Conservation (phyloP, 2,797 vertebrate genomes). For the Amblyopsis hoosieri region DNA sequence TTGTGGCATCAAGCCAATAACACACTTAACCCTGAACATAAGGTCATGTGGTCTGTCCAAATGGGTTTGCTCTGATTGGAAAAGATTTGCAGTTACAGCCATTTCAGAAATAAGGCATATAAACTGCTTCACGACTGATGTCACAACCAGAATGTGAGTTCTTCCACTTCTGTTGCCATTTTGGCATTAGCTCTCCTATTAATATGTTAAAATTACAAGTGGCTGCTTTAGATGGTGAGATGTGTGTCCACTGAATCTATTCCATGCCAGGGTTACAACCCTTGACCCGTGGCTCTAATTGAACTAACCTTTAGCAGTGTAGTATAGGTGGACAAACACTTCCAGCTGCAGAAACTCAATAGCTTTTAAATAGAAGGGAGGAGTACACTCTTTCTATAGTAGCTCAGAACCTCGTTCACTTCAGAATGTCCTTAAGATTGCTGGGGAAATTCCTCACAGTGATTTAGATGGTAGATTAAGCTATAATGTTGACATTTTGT, state of each 20-base stretch:
- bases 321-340: conserved; percentile 65
- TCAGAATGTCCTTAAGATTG: conserved; percentile 53
- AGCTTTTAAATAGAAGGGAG: conserved; percentile 53
- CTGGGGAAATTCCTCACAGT: conserved; percentile 26
- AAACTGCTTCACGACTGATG: neutral
- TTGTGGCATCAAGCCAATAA: conserved; percentile 23
- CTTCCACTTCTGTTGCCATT: conserved; percentile 9
- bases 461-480: conserved; percentile 2
- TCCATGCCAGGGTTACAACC: conserved; percentile 49
- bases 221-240: conserved; percentile 24
- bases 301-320: conserved; percentile 54
- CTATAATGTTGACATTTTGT: too few species aligned
- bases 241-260: conserved; percentile 51
- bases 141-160: neutral
- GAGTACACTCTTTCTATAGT: conserved; percentile 39
- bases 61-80: neutral
- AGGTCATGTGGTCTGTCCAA: conserved; percentile 1
- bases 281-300: conserved; percentile 63
- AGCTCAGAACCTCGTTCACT: conserved; percentile 31
- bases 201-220: conserved; percentile 16
- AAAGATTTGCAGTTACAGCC: neutral
- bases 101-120: neutral
- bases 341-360: conserved; percentile 69
- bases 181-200: neutral
- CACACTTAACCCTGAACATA: conserved; percentile 21